phyloP scores from a whole-genome alignment of 2,113 vertebrate species.

The Ahaetulla prasina region DNA sequence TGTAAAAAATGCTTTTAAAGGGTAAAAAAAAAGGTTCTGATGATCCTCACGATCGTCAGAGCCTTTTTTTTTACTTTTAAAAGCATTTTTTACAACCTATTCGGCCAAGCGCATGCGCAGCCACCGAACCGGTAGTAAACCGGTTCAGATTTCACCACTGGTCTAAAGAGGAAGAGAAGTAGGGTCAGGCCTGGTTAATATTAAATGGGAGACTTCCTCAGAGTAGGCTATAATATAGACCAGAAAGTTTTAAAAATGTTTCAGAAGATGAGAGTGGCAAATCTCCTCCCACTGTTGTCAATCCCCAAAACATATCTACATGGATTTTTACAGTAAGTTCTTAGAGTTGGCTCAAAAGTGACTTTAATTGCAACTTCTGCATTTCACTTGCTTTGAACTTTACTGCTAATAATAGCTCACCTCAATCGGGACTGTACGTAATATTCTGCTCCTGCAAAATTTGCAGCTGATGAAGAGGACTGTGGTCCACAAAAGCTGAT shows the following conservation, averaged over 20 bases:
- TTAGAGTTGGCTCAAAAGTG: not conserved
- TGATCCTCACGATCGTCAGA: too few relatives aligned
- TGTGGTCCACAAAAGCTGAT: not conserved
- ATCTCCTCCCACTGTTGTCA: not conserved
- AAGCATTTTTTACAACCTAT: too few relatives aligned
- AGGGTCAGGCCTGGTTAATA: not conserved
- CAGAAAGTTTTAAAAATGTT: not conserved
- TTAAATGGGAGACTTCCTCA: not conserved
- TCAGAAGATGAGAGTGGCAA: not conserved
- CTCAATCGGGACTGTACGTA: not conserved
- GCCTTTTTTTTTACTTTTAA: too few relatives aligned
- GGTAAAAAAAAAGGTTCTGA: too few relatives aligned
- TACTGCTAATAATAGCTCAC: not conserved
- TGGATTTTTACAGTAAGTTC: not conserved
- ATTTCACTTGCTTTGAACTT: not conserved
- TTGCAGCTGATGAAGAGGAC: not conserved
- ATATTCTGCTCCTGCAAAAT: not conserved
- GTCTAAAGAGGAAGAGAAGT: not conserved
- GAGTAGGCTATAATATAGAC: not conserved
- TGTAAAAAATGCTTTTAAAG: too few relatives aligned
- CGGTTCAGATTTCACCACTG: too few relatives aligned
- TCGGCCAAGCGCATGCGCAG: too few relatives aligned
- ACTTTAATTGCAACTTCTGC: not conserved
- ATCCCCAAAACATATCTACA: not conserved
- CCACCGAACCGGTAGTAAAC: too few relatives aligned